Evolutionary conservation across 1,140 invertebrate genomes (phyloP).

Genomic region (Bombus waltoni): DNA sequence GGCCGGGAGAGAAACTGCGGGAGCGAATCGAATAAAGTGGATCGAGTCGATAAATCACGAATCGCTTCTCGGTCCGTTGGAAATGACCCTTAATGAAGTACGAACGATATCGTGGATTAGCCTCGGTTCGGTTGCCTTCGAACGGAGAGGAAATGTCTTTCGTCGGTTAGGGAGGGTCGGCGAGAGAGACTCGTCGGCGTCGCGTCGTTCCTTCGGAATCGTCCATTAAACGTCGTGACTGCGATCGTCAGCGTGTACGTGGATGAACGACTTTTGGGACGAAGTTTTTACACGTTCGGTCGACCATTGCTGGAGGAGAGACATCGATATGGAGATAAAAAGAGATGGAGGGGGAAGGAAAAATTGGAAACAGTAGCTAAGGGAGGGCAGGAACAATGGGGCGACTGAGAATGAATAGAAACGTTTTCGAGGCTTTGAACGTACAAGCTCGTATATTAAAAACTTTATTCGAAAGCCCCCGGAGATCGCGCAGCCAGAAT

Average conservation of each 20-base stretch:
- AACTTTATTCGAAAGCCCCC: conserved; percentile 54
- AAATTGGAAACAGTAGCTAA: conserved; percentile 39
- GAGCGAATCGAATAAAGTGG: conserved; percentile 57
- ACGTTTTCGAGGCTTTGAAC: conserved; percentile 55
- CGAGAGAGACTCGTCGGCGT: conserved; percentile 23
- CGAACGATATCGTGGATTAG: conserved; percentile 70
- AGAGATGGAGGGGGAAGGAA: background rate
- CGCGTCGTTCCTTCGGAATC: conserved; percentile 35
- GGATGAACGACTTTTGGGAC: conserved; percentile 26
- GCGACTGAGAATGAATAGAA: conserved; percentile 55
- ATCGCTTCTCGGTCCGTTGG: conserved; percentile 55
- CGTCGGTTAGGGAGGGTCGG: conserved; percentile 28
- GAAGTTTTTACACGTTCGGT: conserved; percentile 41
- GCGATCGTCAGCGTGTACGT: conserved; percentile 1
- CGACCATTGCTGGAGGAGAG: background rate
- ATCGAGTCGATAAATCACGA: conserved; percentile 59
- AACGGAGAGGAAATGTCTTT: conserved; percentile 62
- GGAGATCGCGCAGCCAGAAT: conserved; percentile 48
- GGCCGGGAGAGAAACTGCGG: background rate
- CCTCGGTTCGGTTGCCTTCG: conserved; percentile 55
- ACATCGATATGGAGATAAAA: background rate
- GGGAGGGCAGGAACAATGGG: conserved; percentile 53
- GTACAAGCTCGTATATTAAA: conserved; percentile 57
- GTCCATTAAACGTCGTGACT: conserved; percentile 48
- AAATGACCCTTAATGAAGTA: conserved; percentile 69